Percentiles rank a stretch among this genome's conserved stretches.
Evolutionary conservation across 1,140 invertebrate species (phyloP).

Genomic region (Ridgeia piscesae): DNA sequence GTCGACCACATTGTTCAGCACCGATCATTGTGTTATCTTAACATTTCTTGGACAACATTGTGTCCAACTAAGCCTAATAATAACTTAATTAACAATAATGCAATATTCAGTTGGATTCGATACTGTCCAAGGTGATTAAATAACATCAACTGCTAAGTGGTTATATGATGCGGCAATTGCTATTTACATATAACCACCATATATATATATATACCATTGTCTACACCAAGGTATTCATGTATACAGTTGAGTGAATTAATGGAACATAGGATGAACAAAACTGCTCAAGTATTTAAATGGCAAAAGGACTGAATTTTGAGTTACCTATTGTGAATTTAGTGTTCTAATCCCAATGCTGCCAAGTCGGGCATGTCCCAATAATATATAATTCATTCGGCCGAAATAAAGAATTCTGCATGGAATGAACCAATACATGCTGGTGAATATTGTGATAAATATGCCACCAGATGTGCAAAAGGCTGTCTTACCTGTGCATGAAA

Average conservation of each 20-base stretch:
- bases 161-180: no score
- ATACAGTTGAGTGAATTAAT: no score
- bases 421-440: background rate
- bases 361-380: no score
- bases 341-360: no score
- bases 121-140: background rate
- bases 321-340: no score
- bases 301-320: no score
- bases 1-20: background rate
- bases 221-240: no score
- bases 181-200: no score
- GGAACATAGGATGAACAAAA: no score
- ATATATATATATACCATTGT: no score
- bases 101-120: background rate
- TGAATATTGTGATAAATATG: background rate
- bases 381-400: background rate
- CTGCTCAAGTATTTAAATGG: no score
- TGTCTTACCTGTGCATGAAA: slow-evolving; percentile 38
- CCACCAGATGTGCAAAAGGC: background rate
- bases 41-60: background rate
- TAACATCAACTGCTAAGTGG: no score
- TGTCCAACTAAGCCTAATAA: background rate
- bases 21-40: background rate
- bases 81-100: background rate
- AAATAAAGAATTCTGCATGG: background rate